A percentile compares a stretch with the other conserved stretches of the same genome.
These are phyloP conservation scores for Isichthys henryi DNA, from an alignment of 2,113 vertebrate species.

Conservation along the genomic window DNA sequence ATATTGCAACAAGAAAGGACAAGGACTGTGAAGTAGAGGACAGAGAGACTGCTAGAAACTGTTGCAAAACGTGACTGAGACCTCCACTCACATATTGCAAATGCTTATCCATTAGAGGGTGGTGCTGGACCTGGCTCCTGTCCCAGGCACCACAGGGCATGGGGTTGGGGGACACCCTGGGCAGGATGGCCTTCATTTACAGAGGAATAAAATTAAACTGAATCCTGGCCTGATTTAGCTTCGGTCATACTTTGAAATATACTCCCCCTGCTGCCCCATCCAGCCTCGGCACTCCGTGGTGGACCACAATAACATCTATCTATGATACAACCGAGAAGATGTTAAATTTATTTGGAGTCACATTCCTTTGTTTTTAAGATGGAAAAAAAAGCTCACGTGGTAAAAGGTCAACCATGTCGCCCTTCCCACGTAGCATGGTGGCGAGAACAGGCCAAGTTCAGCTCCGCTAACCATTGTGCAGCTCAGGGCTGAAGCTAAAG, in stretches of 20 bases:
- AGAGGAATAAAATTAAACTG: background rate
- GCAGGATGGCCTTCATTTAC: background rate
- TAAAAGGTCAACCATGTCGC: conserved; percentile 37
- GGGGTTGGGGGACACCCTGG: background rate
- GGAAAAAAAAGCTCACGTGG: conserved; percentile 25
- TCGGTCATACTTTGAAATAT: background rate
- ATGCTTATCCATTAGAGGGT: background rate
- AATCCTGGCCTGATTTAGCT: background rate
- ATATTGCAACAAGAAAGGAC: background rate
- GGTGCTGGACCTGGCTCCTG: background rate
- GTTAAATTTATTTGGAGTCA: conserved; percentile 19
- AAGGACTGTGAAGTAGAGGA: background rate
- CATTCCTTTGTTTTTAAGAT: conserved; percentile 32
- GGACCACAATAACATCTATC: background rate
- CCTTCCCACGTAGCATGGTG: conserved; percentile 24
- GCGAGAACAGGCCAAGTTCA: conserved; percentile 30
- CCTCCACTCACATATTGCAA: background rate
- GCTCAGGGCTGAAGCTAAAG: conserved; percentile 55
- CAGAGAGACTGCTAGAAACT: background rate
- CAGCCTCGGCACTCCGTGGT: background rate
- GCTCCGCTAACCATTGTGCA: conserved; percentile 52
- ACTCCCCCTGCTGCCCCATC: background rate
- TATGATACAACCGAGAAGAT: conserved; percentile 13
- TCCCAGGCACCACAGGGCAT: background rate
- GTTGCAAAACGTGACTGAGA: background rate